Evolutionary conservation across 2,888 invertebrate genomes (phyloP), one percentile per base, ranked within the genome.

Genomic region (Helicoverpa assulta): DNA sequence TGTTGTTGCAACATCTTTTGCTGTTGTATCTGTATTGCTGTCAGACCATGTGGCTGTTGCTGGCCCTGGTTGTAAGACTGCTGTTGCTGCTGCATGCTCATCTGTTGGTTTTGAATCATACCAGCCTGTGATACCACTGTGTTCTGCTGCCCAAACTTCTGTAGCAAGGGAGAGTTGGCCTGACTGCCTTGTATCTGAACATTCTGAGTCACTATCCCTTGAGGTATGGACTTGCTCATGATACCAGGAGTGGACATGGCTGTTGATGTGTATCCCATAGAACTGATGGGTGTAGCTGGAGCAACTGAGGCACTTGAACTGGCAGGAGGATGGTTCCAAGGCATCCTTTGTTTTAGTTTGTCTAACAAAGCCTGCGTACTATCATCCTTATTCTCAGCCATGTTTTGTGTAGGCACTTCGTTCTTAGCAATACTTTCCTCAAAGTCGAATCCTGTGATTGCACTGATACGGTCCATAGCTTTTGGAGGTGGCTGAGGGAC

Each of bases 311-410:
- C 88, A 79, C 89, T 93, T 1, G 96, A 92, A 70, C 94, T 91
- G 8, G 95, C 91, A 0, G 96, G 93, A 14, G 97, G 97, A 87
- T 97, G 97, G 90, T 97, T 97, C 97, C 97, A 97, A n/a, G 97
- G 97, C 97, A 97, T 97, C 54, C 97, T 96, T 86, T 97, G 97
- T 81, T 97, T 98, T 26, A 98, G 89, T 89, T 97, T 97, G 83
- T 97, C 97, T 67, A 97, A 90, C 86, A 97, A 93, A 12, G 97
- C 97, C 90, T 97, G 97, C 58, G 97, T 97, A 73, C 96, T 96
- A 75, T 96, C 96, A 83, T 96, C 94, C 82, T 96, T 95, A 75
- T 90, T 93, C 82, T 96, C 96, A 55, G 96, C 86, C 89, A 93
- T 91, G 74, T 95, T 95, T 78, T 96, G 96, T 88, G 95, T 96